Evolutionary conservation across 2,113 vertebrate genomes (phyloP), one percentile per base, ranked within the genome.

Genomic region (Fulmarus glacialis): DNA sequence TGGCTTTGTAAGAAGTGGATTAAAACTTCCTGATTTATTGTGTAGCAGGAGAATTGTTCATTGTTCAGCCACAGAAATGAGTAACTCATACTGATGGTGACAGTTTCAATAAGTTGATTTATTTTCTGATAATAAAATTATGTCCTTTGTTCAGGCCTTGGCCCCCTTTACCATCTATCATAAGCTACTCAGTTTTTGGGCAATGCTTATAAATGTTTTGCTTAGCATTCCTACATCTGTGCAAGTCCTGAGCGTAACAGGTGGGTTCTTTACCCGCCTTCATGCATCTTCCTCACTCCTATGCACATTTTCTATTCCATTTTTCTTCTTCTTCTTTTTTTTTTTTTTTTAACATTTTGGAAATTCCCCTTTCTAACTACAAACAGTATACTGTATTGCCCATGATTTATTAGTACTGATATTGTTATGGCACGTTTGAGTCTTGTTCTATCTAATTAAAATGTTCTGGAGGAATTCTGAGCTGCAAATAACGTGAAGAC

Each of bases 11-110:
- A 79, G 78, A 89, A 85, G 92, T 95, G 78, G 87, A 93, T 97
- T 96, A 90, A 93, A 95, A 95, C 73, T 97, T 87, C 90, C 71
- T 94, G 90, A 94, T 86, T 89, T 90, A 93, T 95, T 97, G 96
- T 94, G 79, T 94, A 92, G 74, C 82, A 73, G 78, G 66, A 97
- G 87, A 88, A 93, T 90, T 93, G 87, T 75, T 94, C 38, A 75
- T 94, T 96, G 92, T 95, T 93, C 84, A n/a, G n/a, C n/a, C n/a
- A n/a, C 95, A 93, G 87, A 90, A 95, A 77, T 82, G 48, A 87
- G 80, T 85, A 96, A 93, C 22, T 96, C 74, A 45, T 58, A 19
- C n/a, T 78, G 82, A 89, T 85, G 70, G 50, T 87, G 84, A 94
- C 73, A 93, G 82, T 93, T 95, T 70, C 84, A 95, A 10, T 91